These are phyloP conservation scores for Monochamus saltuarius DNA, from an alignment of 1,140 invertebrate species.

Conservation along the genomic window DNA sequence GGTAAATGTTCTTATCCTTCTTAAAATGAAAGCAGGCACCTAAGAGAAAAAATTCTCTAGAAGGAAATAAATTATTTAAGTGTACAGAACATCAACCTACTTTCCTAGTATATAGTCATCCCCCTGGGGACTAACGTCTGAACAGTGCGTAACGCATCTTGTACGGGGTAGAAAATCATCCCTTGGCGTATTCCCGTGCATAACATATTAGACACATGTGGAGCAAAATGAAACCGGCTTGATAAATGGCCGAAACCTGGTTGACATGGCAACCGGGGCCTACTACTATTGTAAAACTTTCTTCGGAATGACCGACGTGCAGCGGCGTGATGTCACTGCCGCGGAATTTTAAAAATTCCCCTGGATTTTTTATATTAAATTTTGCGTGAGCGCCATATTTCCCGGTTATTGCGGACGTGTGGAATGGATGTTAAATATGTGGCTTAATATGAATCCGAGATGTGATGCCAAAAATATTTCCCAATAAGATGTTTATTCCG, in stretches of 20 bases:
- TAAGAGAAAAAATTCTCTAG: slow-evolving; percentile 10
- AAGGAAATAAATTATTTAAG: slow-evolving; percentile 13
- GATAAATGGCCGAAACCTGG: slow-evolving; percentile 39
- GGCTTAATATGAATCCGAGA: slow-evolving; percentile 1
- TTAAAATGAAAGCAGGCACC: background rate
- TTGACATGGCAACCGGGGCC: slow-evolving; percentile 36
- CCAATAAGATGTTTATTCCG: background rate
- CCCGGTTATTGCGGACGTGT: slow-evolving; percentile 13
- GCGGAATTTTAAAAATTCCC: slow-evolving; percentile 17
- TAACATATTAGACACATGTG: slow-evolving; percentile 41
- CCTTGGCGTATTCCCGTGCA: slow-evolving; percentile 22
- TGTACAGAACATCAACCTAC: background rate
- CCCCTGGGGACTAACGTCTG: slow-evolving; percentile 14
- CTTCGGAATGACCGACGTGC: background rate
- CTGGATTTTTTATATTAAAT: slow-evolving; percentile 8
- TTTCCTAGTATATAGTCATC: slow-evolving; percentile 13
- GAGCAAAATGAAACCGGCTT: slow-evolving; percentile 39
- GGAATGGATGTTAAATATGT: slow-evolving; percentile 31
- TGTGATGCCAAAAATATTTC: background rate
- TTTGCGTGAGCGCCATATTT: slow-evolving; percentile 13
- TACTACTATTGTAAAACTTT: slow-evolving; percentile 20
- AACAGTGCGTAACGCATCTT: slow-evolving; percentile 22
- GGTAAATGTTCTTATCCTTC: background rate
- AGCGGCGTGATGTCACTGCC: slow-evolving; percentile 12
- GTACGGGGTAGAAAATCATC: slow-evolving; percentile 22